Evolutionary conservation across 2,797 vertebrate species (phyloP).

Genomic region (Karalla daura): DNA sequence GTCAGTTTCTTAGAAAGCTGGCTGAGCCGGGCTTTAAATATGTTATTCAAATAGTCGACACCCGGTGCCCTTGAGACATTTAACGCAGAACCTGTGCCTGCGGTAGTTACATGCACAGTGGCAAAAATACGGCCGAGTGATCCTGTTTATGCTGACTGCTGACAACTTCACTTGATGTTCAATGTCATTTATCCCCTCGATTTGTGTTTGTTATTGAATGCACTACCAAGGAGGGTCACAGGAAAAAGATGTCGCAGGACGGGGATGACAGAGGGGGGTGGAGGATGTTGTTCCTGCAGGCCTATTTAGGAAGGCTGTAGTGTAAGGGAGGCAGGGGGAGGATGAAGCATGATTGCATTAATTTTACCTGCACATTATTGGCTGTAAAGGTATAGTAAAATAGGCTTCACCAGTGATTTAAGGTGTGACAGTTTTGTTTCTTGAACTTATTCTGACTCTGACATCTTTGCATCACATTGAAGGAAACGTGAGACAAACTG

Average conservation of each 20-base stretch:
- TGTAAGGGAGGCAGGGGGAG: too few species aligned
- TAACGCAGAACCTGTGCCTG: not conserved
- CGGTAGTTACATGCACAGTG: too few species aligned
- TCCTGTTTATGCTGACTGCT: not conserved
- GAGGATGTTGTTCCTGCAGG: not conserved
- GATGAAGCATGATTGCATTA: too few species aligned
- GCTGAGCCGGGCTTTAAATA: conserved; percentile 22
- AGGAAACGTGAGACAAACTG: conserved; percentile 10
- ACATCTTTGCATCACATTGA: not conserved
- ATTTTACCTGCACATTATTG: not conserved
- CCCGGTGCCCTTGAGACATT: not conserved
- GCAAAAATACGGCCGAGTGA: not conserved
- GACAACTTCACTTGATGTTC: not conserved
- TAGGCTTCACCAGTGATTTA: not conserved
- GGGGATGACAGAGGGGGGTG: not conserved
- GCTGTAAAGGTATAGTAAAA: too few species aligned
- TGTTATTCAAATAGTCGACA: conserved; percentile 11
- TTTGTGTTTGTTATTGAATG: not conserved
- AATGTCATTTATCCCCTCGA: not conserved
- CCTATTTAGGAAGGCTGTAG: not conserved
- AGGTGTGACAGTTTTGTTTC: not conserved
- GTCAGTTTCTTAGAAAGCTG: conserved; percentile 39
- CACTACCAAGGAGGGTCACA: too few species aligned
- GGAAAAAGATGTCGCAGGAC: too few species aligned
- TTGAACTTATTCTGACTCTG: not conserved